Evolutionary conservation across 2,888 invertebrate species (phyloP), one percentile per base, ranked within the genome.

Genomic region (Eilema griseolum): DNA sequence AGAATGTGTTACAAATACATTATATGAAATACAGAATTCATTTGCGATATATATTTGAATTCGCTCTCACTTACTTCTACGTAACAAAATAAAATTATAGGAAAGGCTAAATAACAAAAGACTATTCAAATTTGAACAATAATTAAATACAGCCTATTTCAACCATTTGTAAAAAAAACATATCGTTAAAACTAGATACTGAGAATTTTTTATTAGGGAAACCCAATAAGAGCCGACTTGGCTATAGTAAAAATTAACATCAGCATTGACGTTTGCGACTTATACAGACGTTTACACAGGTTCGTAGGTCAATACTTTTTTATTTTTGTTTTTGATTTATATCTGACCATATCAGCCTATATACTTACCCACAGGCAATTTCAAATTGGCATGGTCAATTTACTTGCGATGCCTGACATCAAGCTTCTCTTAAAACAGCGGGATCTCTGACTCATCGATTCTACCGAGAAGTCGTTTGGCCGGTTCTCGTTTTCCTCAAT

Each of bases 401-500:
- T 37, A 46, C 20, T 46, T 46, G 12, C 3, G n/a, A 52, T 52
- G n/a, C 33, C 26, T 10, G 10, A 71, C 63, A 69, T 61, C 66
- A 61, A 41, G 65, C 65, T 77, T 75, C 69, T 72, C 73, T 70
- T 74, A 74, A 81, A 81, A 78, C 64, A 63, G 70, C 75, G 75
- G 75, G 73, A 73, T 76, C 78, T 33, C 75, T 89, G 86, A 89
- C 67, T 88, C 88, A 88, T 62, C 78, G 63, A 67, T 57, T 20
- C 28, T 88, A 85, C 83, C 14, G 64, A 76, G 86, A 88, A 88
- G 79, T 70, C 72, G 84, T 80, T 80, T 37, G 59, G 62, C 73
- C 59, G 71, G 84, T 74, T 74, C 68, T 65, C 76, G 73, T 86
- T 86, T 86, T 86, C 86, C 86, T 86, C 74, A 82, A 81, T 66